phyloP scores from a whole-genome alignment of 2,888 invertebrate genomes.

The Blera fallax region DNA sequence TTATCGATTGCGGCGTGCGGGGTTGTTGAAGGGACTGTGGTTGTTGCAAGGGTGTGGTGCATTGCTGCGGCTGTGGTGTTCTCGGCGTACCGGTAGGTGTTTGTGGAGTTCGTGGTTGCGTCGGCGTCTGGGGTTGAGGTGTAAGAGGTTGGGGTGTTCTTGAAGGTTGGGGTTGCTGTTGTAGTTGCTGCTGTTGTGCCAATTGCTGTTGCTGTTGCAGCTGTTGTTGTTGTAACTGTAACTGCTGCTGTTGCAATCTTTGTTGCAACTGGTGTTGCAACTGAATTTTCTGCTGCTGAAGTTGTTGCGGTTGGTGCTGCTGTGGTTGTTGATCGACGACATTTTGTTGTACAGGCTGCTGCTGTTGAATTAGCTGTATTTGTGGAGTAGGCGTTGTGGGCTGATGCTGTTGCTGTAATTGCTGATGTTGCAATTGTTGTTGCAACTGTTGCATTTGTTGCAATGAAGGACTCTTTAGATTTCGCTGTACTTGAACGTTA shows the following conservation, averaged over 20 bases:
- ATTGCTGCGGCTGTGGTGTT: constrained; percentile 74
- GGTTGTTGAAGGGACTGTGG: constrained; percentile 77
- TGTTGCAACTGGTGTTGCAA: constrained; percentile 75
- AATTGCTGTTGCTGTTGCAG: constrained; percentile 78
- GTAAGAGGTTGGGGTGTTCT: constrained; percentile 56
- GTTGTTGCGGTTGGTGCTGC: constrained; percentile 72
- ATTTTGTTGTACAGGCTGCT: constrained; percentile 73
- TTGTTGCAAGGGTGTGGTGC: constrained; percentile 77
- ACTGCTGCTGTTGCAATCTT: constrained; percentile 74
- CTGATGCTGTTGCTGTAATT: constrained; percentile 35
- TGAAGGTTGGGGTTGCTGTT: constrained; percentile 72
- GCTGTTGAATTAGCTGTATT: constrained; percentile 76
- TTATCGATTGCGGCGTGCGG: constrained; percentile 77
- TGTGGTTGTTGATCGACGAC: constrained; percentile 73
- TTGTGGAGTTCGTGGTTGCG: constrained; percentile 51
- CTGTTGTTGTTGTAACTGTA: constrained; percentile 76
- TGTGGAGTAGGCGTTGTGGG: constrained; percentile 49
- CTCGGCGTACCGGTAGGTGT: constrained; percentile 55
- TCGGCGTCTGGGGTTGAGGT: no score
- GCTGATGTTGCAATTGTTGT: constrained; percentile 62
- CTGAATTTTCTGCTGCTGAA: constrained; percentile 72
- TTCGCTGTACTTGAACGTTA: constrained; percentile 70
- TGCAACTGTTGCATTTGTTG: constrained; percentile 69
- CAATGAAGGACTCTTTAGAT: constrained; percentile 74
- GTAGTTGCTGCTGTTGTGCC: constrained; percentile 55